Base-by-base conservation (phyloP, 2,113 vertebrate genomes). In the Cyprinus carpio region DNA sequence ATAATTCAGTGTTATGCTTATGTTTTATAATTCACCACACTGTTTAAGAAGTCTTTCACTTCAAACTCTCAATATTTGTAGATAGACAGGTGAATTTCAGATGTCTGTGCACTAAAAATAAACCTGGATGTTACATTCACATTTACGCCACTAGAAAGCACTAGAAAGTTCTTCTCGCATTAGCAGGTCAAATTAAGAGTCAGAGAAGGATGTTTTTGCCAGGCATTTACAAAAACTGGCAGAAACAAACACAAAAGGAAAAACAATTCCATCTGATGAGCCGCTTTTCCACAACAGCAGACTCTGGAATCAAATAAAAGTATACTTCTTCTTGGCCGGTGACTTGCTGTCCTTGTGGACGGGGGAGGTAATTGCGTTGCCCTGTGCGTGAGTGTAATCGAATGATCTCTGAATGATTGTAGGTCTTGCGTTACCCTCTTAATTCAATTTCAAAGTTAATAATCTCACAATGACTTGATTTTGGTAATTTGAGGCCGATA, bases 371-470 rank as follows among this genome's bases (percentile, higher is more conserved):
- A 79, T 46, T 25, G 58, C 7, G 40, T 75, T 75, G 64, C 80
- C 72, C 87, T 43, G 80, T 54, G 16, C 67, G 82, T 85, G 60
- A 58, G 34, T 62, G 71, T 76, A 87, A 84, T 85, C 77, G 62
- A 86, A 75, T 81, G 16, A 81, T 74, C 84, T 84, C 58, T 83
- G 56, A 76, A 87, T 67, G 78, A 79, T n/a, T 49, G 29, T 15
- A 56, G 83, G 46, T 88, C 69, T 82, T 81, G 69, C 65, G 72
- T 85, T 77, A 84, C 83, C 64, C 37, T 64, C 64, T 84, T 83
- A 83, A 88, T 87, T 88, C n/a, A 12, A 71, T 87, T 72, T 85
- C 67, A 82, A 82, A 85, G 85, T 89, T 86, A 88, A 88, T 89
- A 86, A 89, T 82, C 80, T 83, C 29, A 56, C 37, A 77, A 80